Evolutionary conservation across 2,797 vertebrate genomes (phyloP).

Genomic region (Gadopsis marmoratus): DNA sequence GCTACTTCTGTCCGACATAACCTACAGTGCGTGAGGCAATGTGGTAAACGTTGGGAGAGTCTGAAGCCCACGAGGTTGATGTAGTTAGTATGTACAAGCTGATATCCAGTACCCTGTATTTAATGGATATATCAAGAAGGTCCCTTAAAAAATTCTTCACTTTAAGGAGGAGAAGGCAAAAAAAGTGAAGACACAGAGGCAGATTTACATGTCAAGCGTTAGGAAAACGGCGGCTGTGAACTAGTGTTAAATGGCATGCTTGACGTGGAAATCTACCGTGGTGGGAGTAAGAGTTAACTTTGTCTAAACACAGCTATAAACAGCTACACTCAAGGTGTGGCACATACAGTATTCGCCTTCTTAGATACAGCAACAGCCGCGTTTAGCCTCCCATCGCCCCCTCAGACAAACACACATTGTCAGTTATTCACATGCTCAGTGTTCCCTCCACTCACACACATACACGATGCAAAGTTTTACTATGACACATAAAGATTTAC

Average conservation of each 20-base stretch:
- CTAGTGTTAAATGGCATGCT: constrained; percentile 59
- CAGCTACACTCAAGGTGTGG: constrained; percentile 38
- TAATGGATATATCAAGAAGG: constrained; percentile 62
- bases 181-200: constrained; percentile 65
- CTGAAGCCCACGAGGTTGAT: constrained; percentile 37
- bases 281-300: constrained; percentile 24
- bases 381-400: constrained; percentile 19
- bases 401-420: constrained; percentile 29
- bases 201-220: constrained; percentile 68
- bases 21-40: constrained; percentile 64
- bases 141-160: constrained; percentile 69
- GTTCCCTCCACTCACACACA: constrained; percentile 50
- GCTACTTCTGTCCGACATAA: constrained; percentile 56
- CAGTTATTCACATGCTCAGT: constrained; percentile 54
- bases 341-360: constrained; percentile 42
- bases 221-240: constrained; percentile 39
- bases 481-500: constrained; percentile 72
- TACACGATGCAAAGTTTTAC: constrained; percentile 66
- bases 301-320: constrained; percentile 61
- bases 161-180: constrained; percentile 67
- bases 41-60: constrained; percentile 59
- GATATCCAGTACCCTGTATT: constrained; percentile 78
- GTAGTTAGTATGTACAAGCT: constrained; percentile 63
- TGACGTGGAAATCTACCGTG: constrained; percentile 64
- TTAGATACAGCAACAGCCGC: constrained; percentile 18